A percentile compares a stretch with the other conserved stretches of the same genome.
These are phyloP conservation scores for Pagrus major DNA, from an alignment of 2,113 vertebrate genomes.

Conservation along the genomic window DNA sequence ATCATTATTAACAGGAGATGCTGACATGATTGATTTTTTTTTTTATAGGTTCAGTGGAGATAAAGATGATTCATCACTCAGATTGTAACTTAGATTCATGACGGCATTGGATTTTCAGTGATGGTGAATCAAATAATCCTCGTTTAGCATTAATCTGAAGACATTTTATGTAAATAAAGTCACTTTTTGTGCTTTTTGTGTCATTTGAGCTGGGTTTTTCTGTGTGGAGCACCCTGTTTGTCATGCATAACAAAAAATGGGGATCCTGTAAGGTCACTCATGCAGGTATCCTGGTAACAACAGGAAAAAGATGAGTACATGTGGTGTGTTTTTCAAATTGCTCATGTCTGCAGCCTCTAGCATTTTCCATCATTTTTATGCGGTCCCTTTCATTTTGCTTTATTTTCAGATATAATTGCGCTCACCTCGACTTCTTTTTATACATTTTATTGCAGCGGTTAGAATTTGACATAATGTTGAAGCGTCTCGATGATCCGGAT, in stretches of 20 bases:
- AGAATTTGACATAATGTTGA: not conserved
- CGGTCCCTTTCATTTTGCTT: not conserved
- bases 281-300: slow-evolving; percentile 82
- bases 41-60: not conserved
- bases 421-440: not conserved
- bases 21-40: slow-evolving; percentile 22
- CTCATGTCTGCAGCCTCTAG: not conserved
- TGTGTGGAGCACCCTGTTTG: slow-evolving; percentile 48
- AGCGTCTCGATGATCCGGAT: not conserved
- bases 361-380: not conserved
- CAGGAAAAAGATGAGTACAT: slow-evolving; percentile 21
- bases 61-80: slow-evolving; percentile 3
- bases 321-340: slow-evolving; percentile 19
- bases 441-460: not conserved
- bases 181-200: not conserved
- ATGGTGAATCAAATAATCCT: not conserved
- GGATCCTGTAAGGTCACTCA: slow-evolving; percentile 78
- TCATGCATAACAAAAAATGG: slow-evolving; percentile 65
- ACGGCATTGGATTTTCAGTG: slow-evolving; percentile 16
- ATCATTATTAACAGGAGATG: slow-evolving; percentile 24
- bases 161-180: not conserved
- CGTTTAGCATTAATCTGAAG: not conserved
- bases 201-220: not conserved
- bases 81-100: slow-evolving; percentile 3
- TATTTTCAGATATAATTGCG: not conserved